Percentiles rank a stretch among this genome's conserved stretches.
Evolutionary conservation across 1,140 invertebrate species (phyloP).

Genomic region (Scaptodrosophila lebanonensis): DNA sequence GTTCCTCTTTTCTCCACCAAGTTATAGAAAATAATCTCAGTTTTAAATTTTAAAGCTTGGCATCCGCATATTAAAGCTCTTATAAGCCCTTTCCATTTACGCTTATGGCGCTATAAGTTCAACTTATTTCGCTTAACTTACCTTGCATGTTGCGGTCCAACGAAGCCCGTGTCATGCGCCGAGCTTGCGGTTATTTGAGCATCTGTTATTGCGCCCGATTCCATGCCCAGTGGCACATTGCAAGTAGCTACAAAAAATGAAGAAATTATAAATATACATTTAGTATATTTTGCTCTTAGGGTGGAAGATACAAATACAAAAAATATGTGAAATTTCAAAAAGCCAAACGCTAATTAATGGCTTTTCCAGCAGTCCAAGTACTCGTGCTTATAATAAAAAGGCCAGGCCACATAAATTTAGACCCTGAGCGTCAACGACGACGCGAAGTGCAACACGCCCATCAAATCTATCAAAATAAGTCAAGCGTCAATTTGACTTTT

Average conservation of each 20-base stretch:
- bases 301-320: slow-evolving; percentile 8
- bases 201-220: slow-evolving; percentile 91
- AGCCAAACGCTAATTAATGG: slow-evolving; percentile 47
- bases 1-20: too few relatives aligned
- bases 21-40: too few relatives aligned
- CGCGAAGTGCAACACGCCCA: slow-evolving; percentile 23
- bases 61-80: too few relatives aligned
- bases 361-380: too few relatives aligned
- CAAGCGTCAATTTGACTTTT: slow-evolving; percentile 58
- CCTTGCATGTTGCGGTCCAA: slow-evolving; percentile 94
- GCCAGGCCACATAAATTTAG: slow-evolving; percentile 47
- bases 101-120: background rate
- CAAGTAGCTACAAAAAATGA: slow-evolving; percentile 84
- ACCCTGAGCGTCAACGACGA: background rate
- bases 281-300: slow-evolving; percentile 3
- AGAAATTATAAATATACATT: slow-evolving; percentile 5
- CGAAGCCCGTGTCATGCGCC: slow-evolving; percentile 92
- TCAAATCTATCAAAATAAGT: slow-evolving; percentile 64
- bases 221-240: slow-evolving; percentile 91
- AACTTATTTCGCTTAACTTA: slow-evolving; percentile 76
- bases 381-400: too few relatives aligned
- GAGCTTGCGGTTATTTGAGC: slow-evolving; percentile 92
- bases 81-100: background rate
- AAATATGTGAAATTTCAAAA: slow-evolving; percentile 5
- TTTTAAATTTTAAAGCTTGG: too few relatives aligned